Evolutionary conservation across 2,113 vertebrate genomes (phyloP).

Genomic region (Octodon degus): DNA sequence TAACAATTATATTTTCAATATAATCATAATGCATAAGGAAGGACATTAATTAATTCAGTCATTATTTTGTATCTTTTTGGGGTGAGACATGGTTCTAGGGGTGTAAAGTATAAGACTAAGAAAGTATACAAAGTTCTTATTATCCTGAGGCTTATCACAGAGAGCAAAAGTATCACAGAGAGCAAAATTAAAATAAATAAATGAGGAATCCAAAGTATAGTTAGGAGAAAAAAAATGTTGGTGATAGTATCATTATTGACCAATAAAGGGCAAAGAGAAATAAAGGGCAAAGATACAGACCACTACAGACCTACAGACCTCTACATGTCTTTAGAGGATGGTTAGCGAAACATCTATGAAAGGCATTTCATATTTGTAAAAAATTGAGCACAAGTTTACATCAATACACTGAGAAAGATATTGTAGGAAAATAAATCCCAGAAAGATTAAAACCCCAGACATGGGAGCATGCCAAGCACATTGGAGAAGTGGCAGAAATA

Average conservation of each 20-base stretch:
- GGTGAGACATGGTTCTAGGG: background rate
- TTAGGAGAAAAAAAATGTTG: background rate
- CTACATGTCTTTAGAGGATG: background rate
- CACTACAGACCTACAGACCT: background rate
- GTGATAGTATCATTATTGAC: background rate
- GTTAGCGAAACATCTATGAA: background rate
- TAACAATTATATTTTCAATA: background rate
- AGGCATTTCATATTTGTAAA: background rate
- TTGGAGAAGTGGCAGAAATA: background rate
- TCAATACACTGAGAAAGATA: background rate
- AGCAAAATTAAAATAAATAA: background rate
- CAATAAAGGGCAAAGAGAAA: background rate
- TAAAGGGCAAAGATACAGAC: background rate
- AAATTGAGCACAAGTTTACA: background rate
- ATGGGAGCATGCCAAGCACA: background rate
- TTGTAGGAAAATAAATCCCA: background rate
- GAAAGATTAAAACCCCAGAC: background rate
- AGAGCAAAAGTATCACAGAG: too few species aligned
- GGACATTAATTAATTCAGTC: background rate
- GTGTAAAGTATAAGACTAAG: background rate
- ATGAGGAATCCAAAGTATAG: background rate
- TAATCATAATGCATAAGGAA: background rate
- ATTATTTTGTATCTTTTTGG: constrained; percentile 28
- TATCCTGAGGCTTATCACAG: background rate
- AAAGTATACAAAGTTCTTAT: background rate